A percentile compares a stretch with the other conserved stretches of the same genome.
phyloP scores from a whole-genome alignment of 2,797 vertebrate genomes.

The Nothura maculosa region DNA sequence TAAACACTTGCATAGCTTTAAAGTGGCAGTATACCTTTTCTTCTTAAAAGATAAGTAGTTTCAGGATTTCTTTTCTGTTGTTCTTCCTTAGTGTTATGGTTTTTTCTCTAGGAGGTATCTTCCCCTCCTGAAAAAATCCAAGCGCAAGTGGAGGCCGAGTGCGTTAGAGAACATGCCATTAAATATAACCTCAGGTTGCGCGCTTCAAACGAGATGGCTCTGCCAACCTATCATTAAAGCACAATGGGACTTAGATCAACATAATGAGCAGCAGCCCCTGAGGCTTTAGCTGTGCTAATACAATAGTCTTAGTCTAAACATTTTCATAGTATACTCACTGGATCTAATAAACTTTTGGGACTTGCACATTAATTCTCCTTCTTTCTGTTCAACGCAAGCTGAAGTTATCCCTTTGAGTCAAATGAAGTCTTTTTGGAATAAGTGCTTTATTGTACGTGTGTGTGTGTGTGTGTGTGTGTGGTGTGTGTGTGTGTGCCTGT shows the following conservation, averaged over 20 bases:
- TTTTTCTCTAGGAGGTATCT: neutral
- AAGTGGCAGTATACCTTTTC: neutral
- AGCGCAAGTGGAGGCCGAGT: neutral
- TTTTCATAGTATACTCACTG: neutral
- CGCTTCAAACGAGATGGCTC: constrained; percentile 12
- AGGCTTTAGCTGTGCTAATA: constrained; percentile 20
- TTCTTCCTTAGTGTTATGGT: neutral
- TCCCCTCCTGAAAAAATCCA: neutral
- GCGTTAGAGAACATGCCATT: neutral
- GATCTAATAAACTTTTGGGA: neutral
- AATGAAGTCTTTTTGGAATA: neutral
- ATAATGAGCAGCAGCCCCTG: constrained; percentile 24
- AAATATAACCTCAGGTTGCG: constrained; percentile 50
- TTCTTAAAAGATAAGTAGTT: neutral
- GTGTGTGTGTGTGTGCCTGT: neutral
- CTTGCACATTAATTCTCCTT: neutral
- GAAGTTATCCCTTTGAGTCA: neutral
- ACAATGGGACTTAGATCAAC: constrained; percentile 53
- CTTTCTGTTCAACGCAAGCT: neutral
- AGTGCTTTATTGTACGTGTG: accelerated
- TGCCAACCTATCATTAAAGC: constrained; percentile 31
- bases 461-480: neutral
- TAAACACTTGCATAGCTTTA: neutral
- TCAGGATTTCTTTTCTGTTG: neutral
- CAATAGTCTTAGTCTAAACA: neutral